Conservation (phyloP, 2,797 vertebrate species). For the Nothura maculosa region DNA sequence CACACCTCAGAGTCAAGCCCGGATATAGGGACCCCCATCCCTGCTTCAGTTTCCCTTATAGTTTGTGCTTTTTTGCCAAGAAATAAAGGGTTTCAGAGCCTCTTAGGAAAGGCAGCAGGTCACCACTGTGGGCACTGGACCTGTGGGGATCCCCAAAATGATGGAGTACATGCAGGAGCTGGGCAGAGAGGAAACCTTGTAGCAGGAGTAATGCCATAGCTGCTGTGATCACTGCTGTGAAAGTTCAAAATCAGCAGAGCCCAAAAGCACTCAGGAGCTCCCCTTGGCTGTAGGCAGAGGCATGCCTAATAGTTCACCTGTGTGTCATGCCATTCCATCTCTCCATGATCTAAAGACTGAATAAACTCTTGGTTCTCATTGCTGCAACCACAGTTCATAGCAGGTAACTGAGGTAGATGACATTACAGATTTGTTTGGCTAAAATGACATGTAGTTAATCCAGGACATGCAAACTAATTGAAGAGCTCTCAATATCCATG, state of each 20-base stretch:
- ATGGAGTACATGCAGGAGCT: fast-evolving
- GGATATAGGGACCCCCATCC: fast-evolving
- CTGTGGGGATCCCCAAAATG: not conserved
- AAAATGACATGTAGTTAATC: not conserved
- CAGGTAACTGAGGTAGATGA: not conserved
- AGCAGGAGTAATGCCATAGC: fast-evolving
- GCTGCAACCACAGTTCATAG: not conserved
- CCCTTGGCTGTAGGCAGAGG: fast-evolving
- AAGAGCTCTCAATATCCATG: not conserved
- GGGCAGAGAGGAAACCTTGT: fast-evolving
- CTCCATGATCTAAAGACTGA: not conserved
- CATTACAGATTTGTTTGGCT: fast-evolving
- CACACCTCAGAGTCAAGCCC: not conserved
- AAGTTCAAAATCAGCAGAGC: not conserved
- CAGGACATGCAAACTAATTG: not conserved
- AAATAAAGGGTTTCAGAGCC: not conserved
- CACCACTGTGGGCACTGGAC: fast-evolving
- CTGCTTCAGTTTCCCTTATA: fast-evolving
- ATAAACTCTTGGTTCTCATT: not conserved
- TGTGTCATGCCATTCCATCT: not conserved
- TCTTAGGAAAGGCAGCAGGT: not conserved
- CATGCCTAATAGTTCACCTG: fast-evolving
- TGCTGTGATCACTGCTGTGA: not conserved
- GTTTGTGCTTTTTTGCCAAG: not conserved
- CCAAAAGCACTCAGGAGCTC: not conserved